Conservation (phyloP, 1,140 invertebrate species). For the Leucophenga varia region DNA sequence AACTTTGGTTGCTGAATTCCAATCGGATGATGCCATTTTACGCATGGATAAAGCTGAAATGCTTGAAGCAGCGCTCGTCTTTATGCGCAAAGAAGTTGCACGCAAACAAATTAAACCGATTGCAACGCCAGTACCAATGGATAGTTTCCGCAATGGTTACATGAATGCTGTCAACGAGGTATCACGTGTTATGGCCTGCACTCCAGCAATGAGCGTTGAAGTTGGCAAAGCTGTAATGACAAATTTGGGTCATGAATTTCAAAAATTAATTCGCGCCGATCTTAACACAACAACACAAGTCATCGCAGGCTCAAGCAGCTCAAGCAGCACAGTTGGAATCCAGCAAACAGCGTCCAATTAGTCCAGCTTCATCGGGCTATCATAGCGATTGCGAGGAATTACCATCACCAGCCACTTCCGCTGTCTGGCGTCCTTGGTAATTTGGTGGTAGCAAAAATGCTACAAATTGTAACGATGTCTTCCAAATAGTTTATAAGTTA, state of each 20-base stretch:
- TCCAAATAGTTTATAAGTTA: slow-evolving; percentile 36
- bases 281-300: slow-evolving; percentile 18
- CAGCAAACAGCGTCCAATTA: slow-evolving; percentile 31
- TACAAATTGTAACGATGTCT: slow-evolving; percentile 40
- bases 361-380: slow-evolving; percentile 50
- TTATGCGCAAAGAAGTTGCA: slow-evolving; percentile 63
- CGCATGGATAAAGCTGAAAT: slow-evolving; percentile 97
- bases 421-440: slow-evolving; percentile 71
- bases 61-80: slow-evolving; percentile 85
- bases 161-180: slow-evolving; percentile 91
- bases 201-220: slow-evolving; percentile 79
- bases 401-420: slow-evolving; percentile 57
- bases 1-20: slow-evolving; percentile 86
- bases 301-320: too few relatives aligned
- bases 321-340: neutral
- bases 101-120: slow-evolving; percentile 32
- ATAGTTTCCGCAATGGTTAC: slow-evolving; percentile 87
- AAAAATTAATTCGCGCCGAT: slow-evolving; percentile 63
- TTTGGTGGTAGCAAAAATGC: too few relatives aligned
- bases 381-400: slow-evolving; percentile 43
- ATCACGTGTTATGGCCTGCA: slow-evolving; percentile 78
- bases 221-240: slow-evolving; percentile 84
- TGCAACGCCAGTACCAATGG: slow-evolving; percentile 59
- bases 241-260: slow-evolving; percentile 78
- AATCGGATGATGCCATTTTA: slow-evolving; percentile 85